These are phyloP conservation scores for Diarsia dahlii DNA, from an alignment of 2,888 invertebrate genomes.

Conservation along the genomic window DNA sequence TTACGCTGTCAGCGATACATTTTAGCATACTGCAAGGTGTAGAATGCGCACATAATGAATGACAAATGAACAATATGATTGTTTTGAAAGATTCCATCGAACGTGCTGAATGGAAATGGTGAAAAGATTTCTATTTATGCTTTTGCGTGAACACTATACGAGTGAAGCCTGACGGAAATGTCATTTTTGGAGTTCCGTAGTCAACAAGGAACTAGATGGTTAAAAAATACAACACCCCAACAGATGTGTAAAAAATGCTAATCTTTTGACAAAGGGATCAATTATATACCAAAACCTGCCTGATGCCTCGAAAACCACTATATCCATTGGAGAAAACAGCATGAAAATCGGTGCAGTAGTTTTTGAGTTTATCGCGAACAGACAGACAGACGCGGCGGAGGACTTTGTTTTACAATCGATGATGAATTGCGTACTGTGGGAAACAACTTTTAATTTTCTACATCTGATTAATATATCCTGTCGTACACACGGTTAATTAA, in stretches of 20 bases:
- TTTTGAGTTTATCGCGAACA: no score
- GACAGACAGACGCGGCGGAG: no score
- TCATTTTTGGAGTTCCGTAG: no score
- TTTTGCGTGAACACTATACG: background rate
- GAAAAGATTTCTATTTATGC: background rate
- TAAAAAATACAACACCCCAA: background rate
- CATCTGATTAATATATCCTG: conserved; percentile 35
- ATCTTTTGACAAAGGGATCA: background rate
- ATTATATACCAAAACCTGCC: no score
- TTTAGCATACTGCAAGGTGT: conserved; percentile 30
- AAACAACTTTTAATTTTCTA: background rate
- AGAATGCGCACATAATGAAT: conserved; percentile 14
- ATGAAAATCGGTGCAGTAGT: no score
- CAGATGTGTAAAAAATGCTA: background rate
- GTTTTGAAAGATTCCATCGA: conserved; percentile 17
- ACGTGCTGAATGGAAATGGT: conserved; percentile 6
- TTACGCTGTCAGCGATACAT: conserved; percentile 55
- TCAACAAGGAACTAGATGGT: background rate
- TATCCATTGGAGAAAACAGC: no score
- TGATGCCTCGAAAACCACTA: no score
- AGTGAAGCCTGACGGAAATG: background rate
- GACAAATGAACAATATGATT: background rate
- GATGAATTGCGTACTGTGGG: background rate
- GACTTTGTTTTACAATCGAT: no score
- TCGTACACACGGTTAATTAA: conserved; percentile 24